These are phyloP conservation scores for Melanerpes formicivorus DNA, from an alignment of 2,113 vertebrate species.

Conservation along the genomic window DNA sequence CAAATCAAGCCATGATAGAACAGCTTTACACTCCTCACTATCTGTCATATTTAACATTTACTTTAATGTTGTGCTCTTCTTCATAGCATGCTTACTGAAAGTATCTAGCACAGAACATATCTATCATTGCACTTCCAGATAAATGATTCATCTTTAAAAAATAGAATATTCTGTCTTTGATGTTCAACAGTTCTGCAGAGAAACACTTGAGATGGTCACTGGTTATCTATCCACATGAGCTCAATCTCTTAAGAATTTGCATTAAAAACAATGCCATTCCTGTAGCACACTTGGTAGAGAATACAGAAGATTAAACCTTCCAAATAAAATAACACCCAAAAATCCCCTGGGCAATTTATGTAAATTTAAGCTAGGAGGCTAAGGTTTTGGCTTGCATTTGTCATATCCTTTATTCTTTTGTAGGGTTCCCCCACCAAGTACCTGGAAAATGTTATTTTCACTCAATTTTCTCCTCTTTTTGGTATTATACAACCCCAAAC, in stretches of 20 bases:
- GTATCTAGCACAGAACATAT: background rate
- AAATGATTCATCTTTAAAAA: slow-evolving; percentile 51
- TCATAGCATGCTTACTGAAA: slow-evolving; percentile 8
- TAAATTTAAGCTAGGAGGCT: slow-evolving; percentile 4
- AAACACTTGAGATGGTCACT: slow-evolving; percentile 52
- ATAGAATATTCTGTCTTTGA: slow-evolving; percentile 58
- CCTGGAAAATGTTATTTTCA: background rate
- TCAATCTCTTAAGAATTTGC: slow-evolving; percentile 48
- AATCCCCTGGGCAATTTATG: slow-evolving; percentile 1
- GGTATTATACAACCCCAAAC: background rate
- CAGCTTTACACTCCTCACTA: background rate
- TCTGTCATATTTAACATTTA: slow-evolving; percentile 36
- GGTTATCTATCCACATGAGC: slow-evolving; percentile 40
- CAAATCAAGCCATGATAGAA: background rate
- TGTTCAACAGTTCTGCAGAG: slow-evolving; percentile 48
- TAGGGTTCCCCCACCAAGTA: background rate
- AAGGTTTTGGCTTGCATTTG: slow-evolving; percentile 10
- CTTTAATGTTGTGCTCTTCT: slow-evolving; percentile 1
- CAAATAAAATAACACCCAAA: slow-evolving; percentile 12
- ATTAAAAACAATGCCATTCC: slow-evolving; percentile 47
- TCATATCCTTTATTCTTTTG: background rate
- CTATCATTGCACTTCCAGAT: slow-evolving; percentile 30
- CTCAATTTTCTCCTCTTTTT: background rate
- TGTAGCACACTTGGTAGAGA: slow-evolving; percentile 7
- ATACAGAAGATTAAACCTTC: slow-evolving; percentile 41